A percentile compares a stretch with the other conserved stretches of the same genome.
Evolutionary conservation across 2,888 invertebrate species (phyloP).

Genomic region (Apamea sordens): DNA sequence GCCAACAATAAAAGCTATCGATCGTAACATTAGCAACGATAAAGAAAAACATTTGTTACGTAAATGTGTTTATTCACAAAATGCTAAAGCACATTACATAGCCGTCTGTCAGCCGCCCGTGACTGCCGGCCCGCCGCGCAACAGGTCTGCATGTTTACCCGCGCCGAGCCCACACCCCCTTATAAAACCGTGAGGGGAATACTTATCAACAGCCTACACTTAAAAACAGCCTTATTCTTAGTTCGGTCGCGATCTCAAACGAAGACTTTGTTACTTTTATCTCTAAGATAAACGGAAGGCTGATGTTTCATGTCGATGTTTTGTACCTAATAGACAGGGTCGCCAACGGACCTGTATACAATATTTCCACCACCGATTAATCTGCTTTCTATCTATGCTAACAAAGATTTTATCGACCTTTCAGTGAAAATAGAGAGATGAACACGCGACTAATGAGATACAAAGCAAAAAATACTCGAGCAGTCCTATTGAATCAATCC

Average conservation of each 20-base stretch:
- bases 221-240: slow-evolving; percentile 46
- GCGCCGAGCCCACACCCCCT: slow-evolving; percentile 31
- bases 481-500: slow-evolving; percentile 53
- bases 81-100: slow-evolving; percentile 47
- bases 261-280: slow-evolving; percentile 44
- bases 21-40: slow-evolving; percentile 7
- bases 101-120: slow-evolving; percentile 43
- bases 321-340: slow-evolving; percentile 5
- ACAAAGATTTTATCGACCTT: slow-evolving; percentile 25
- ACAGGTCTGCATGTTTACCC: slow-evolving; percentile 62
- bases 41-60: slow-evolving; percentile 46
- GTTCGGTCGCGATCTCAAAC: slow-evolving; percentile 29
- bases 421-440: slow-evolving; percentile 20
- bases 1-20: slow-evolving; percentile 4
- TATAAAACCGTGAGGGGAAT: slow-evolving; percentile 61
- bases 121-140: slow-evolving; percentile 39
- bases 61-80: slow-evolving; percentile 62
- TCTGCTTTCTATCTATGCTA: slow-evolving; percentile 7
- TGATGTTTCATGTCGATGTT: slow-evolving; percentile 32
- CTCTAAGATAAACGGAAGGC: slow-evolving; percentile 35
- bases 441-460: slow-evolving; percentile 20
- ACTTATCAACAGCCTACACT: slow-evolving; percentile 58
- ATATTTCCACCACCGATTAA: slow-evolving; percentile 4
- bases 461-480: slow-evolving; percentile 23
- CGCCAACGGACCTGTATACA: slow-evolving; percentile 5